Base-by-base conservation (phyloP, 2,113 vertebrate genomes). In the Boulengeromyrus knoepffleri region DNA sequence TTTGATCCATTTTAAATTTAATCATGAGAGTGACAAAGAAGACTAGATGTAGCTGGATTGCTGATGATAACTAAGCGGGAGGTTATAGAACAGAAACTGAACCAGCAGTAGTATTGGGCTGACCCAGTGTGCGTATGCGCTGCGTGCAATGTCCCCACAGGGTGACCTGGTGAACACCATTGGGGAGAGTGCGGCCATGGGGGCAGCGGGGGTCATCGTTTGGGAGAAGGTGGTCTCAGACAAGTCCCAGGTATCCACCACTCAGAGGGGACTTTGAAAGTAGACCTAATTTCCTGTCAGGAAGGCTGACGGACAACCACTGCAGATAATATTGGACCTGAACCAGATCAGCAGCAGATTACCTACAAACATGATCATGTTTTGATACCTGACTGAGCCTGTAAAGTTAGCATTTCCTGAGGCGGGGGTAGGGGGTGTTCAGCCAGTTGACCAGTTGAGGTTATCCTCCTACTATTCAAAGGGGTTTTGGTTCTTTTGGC, bases 171-270 rank as follows among this genome's bases (percentile, higher is more conserved):
- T 98, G 86, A 96, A 95, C 77, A 97, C 97, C 46, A 95, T 99
- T 0, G 98, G 97, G 88, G 97, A 99, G 91, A 98, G 97, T 5
- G 97, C 97, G 0, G 96, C 97, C 31, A 86, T 97, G 95, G 98
- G 97, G 90, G 96, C 96, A 87, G 96, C 97, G 24, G 98, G 98
- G 90, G 92, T 98, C n/a, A 94, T 99, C 93, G 94, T 99, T 93
- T 99, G 97, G 98, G 97, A 96, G 88, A 95, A 90, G 92, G 93
- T 91, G 36, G 92, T 94, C 90, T 91, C 93, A 62, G 89, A 90
- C 4, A 95, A 96, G 91, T 95, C 94, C 5, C 95, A 96, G 95
- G 96, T 96, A 95, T 53, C 7, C 39, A 47, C n/a, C 8, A 21
- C 21, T 89, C n/a, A 39, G 21, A 31, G 10, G 24, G 66, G n/a